Conservation (phyloP, 2,888 invertebrate genomes). For the Drosophila neoperkinsi region DNA sequence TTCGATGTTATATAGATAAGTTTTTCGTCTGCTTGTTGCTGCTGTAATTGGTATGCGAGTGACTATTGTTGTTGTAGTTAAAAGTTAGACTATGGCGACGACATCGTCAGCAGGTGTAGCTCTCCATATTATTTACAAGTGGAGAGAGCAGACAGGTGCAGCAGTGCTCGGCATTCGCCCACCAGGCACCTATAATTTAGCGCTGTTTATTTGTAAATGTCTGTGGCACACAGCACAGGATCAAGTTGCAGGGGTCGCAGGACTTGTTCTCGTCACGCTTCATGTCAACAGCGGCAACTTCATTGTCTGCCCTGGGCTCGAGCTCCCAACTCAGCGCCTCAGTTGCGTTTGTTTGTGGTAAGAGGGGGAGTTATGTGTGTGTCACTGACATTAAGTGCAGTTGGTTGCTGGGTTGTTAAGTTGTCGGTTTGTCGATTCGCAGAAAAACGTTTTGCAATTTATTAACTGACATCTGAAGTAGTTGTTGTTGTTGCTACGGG, state of each 20-base stretch:
- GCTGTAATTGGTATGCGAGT: constrained; percentile 61
- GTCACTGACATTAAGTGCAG: constrained; percentile 73
- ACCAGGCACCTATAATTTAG: constrained; percentile 77
- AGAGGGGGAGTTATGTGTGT: constrained; percentile 22
- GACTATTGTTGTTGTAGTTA: constrained; percentile 60
- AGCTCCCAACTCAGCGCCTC: constrained; percentile 14
- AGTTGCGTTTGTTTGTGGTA: constrained; percentile 5
- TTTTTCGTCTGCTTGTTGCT: constrained; percentile 24
- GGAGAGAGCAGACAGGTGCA: constrained; percentile 19
- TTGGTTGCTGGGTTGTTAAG: constrained; percentile 48
- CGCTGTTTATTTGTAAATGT: constrained; percentile 80
- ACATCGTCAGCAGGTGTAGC: constrained; percentile 63
- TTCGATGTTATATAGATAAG: constrained; percentile 39
- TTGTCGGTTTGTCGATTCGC: constrained; percentile 63
- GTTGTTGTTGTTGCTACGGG: constrained; percentile 18
- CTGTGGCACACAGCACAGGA: constrained; percentile 57
- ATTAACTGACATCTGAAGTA: constrained; percentile 75
- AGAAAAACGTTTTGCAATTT: constrained; percentile 75
- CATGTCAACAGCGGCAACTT: constrained; percentile 73
- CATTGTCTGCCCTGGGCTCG: constrained; percentile 57
- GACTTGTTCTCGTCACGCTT: constrained; percentile 65
- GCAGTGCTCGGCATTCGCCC: constrained; percentile 46
- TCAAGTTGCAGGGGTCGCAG: constrained; percentile 53
- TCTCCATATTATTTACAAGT: constrained; percentile 68
- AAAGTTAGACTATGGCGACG: constrained; percentile 65